phyloP scores from a whole-genome alignment of 2,797 vertebrate species.

The Columba guinea region DNA sequence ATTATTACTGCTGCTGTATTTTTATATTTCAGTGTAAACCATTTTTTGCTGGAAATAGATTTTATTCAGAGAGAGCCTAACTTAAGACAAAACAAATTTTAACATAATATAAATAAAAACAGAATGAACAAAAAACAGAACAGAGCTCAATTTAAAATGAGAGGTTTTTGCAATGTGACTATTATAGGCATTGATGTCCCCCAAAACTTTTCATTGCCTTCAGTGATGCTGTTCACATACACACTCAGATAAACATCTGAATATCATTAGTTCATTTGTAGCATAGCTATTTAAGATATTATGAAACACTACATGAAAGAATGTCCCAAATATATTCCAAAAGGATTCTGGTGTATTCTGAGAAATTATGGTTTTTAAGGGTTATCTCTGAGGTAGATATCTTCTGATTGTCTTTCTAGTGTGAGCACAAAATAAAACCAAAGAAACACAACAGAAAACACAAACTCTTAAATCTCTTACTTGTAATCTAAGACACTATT shows the following conservation, averaged over 20 bases:
- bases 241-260: neutral
- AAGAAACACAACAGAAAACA: no score
- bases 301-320: neutral
- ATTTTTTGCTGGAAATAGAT: neutral
- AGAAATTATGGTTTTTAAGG: neutral
- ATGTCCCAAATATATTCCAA: neutral
- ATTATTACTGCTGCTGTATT: neutral
- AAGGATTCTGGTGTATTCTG: neutral
- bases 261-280: neutral
- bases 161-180: neutral
- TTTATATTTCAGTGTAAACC: neutral
- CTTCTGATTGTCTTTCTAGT: neutral
- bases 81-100: neutral
- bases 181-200: neutral
- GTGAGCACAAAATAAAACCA: neutral
- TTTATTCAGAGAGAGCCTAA: neutral
- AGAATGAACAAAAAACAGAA: neutral
- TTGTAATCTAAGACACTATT: neutral
- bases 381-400: neutral
- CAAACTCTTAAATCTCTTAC: neutral
- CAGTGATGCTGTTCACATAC: neutral
- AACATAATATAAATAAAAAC: neutral
- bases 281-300: neutral
- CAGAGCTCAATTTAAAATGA: neutral
- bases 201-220: neutral